These are phyloP conservation scores for Pristiophorus japonicus DNA, from an alignment of 2,113 vertebrate genomes.

Conservation along the genomic window DNA sequence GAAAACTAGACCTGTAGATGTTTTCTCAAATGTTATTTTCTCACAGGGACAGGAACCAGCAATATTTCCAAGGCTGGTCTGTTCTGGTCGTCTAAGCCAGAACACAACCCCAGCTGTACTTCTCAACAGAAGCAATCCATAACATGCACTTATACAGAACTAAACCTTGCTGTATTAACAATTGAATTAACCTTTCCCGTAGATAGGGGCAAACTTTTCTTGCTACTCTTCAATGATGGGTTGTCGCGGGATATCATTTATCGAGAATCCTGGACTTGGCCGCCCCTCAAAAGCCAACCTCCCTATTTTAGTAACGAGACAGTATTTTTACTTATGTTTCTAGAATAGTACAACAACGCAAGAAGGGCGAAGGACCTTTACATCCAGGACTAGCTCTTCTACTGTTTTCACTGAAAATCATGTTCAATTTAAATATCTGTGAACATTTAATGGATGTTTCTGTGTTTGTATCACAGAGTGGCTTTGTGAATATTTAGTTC, in stretches of 20 bases:
- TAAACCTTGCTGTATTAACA: constrained; percentile 12
- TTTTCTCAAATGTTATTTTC: not conserved
- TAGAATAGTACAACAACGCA: not conserved
- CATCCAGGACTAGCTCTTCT: not conserved
- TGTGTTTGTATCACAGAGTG: not conserved
- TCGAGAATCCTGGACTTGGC: not conserved
- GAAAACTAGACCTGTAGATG: not conserved
- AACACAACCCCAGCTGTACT: constrained; percentile 5
- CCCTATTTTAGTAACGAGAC: not conserved
- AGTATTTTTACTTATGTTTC: not conserved
- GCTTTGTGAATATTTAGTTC: not conserved
- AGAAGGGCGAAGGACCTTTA: too few relatives aligned
- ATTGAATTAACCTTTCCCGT: constrained; percentile 26
- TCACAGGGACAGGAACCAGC: not conserved
- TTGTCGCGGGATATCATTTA: not conserved
- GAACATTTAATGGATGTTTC: not conserved
- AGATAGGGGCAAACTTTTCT: constrained; percentile 12
- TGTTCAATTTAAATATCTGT: not conserved
- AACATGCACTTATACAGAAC: constrained; percentile 6
- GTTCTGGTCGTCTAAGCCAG: not conserved
- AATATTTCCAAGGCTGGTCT: not conserved
- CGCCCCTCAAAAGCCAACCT: not conserved
- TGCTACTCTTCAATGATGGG: not conserved
- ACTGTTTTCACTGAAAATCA: not conserved
- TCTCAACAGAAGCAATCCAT: constrained; percentile 24